Evolutionary conservation across 2,888 invertebrate genomes (phyloP).

Genomic region (Phoronis australis): DNA sequence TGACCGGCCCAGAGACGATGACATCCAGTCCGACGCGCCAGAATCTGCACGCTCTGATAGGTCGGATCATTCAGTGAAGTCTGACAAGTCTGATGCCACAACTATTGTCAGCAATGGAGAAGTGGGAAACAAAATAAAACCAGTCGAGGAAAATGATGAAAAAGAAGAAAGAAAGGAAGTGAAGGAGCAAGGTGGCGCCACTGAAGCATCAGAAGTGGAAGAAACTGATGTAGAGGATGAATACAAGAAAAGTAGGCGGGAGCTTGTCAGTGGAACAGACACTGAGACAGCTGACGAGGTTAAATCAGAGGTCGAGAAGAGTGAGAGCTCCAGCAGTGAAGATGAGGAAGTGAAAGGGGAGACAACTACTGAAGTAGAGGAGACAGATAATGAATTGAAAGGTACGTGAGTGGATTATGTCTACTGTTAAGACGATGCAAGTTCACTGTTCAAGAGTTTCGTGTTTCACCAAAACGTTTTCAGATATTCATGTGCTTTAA

Average conservation of each 20-base stretch:
- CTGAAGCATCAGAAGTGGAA: not conserved
- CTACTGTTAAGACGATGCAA: no score
- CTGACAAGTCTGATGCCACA: not conserved
- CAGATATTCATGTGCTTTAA: no score
- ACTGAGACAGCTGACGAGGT: not conserved
- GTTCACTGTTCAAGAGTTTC: no score
- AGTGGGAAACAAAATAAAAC: not conserved
- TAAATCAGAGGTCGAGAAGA: not conserved
- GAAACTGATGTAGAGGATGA: not conserved
- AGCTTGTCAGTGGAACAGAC: not conserved
- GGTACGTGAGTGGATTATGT: no score
- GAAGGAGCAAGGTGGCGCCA: not conserved
- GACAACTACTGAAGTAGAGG: not conserved
- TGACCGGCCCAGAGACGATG: no score
- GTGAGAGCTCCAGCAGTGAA: not conserved
- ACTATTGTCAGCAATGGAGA: not conserved
- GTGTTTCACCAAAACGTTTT: no score
- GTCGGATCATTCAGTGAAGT: not conserved
- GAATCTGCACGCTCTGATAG: not conserved
- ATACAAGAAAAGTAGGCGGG: not conserved
- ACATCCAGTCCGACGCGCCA: no score
- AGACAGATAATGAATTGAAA: not conserved
- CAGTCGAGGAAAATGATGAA: not conserved
- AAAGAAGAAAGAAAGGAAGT: not conserved
- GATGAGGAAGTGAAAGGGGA: not conserved